Base-by-base conservation (phyloP, 2,113 vertebrate species). In the Pedionomus torquatus region DNA sequence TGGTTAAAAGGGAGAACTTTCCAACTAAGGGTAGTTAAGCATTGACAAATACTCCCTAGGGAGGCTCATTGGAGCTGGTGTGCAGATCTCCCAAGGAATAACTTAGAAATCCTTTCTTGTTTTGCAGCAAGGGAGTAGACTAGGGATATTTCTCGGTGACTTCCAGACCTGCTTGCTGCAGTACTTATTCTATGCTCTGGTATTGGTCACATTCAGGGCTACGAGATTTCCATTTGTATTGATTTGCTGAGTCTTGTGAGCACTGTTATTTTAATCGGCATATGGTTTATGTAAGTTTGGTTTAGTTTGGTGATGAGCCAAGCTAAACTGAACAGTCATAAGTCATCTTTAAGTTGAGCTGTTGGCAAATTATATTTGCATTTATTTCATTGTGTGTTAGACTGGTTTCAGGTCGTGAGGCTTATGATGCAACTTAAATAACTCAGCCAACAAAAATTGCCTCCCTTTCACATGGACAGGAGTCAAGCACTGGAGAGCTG, bases 251-350 rank as follows among this genome's bases (percentile, higher is more conserved):
- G 63, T 65, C 66, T 63, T 76, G 49, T 44, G 63, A 81, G 58
- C 48, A 1, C 66, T 87, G 55, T 87, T 80, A n/a, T 48, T 94
- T 94, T 54, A 90, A 4, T 57, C 28, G n/a, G 46, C 26, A 37
- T 37, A 23, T 5, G 9, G 66, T 52, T 91, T 68, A 71, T 55
- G 1, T 75, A 79, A 71, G 66, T 71, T 87, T 87, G 46, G 25
- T 85, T 91, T 84, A 44, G 23, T 76, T 94, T 90, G 85, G 66
- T 23, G 30, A 48, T 58, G 58, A 77, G 75, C 79, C 89, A 93
- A 15, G 37, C 35, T 74, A 90, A 91, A 68, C 25, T 14, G 25
- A 63, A 30, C 14, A 35, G 51, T 87, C n/a, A 10, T 61, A 49
- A 60, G 46, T 84, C 51, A 72, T 86, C 72, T 81, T 93, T 74